Evolutionary conservation across 2,113 vertebrate genomes (phyloP), one percentile per base, ranked within the genome.

Genomic region (Poeciliopsis prolifica): DNA sequence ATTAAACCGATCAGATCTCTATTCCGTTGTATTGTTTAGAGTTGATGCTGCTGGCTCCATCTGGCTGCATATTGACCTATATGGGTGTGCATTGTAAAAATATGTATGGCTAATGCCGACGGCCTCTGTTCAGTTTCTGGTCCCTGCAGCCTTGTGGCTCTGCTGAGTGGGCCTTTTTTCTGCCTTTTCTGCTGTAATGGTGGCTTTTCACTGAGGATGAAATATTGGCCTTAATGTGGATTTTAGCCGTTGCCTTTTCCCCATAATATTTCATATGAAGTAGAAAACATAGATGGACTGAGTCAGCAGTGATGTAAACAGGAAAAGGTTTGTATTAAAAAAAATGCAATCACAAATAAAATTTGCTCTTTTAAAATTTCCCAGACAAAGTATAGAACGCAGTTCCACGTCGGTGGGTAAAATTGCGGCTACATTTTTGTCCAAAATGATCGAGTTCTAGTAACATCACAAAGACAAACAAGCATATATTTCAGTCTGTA

Each of bases 131-230:
- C 77, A 76, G 68, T 82, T 76, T 82, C 70, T 80, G 74, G 28
- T 84, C 83, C 80, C 75, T 33, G 86, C 86, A 80, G 86, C 84
- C 65, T 26, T 15, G 61, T 14, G 63, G 77, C 79, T 83, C 63
- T 92, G 90, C 90, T 92, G 92, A 93, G 79, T 87, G 58, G 61
- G 70, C 71, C 62, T 11, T 86, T 88, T 19, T 5, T 19, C 9
- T 30, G 22, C 17, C 37, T 79, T 79, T 85, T 82, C 63, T 91
- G 86, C 89, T 84, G 88, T 2, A 70, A 19, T 87, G 75, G 83
- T 88, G 82, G 86, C 85, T 87, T 87, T 37, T 87, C 76, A 75
- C 68, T 76, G 63, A 83, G 63, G 84, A 61, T 77, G 77, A 89
- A 90, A 86, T 79, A 80, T 65, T 76, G 76, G 81, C 78, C 72